phyloP scores from a whole-genome alignment of 1,140 invertebrate genomes.

The Anastatus disparis region DNA sequence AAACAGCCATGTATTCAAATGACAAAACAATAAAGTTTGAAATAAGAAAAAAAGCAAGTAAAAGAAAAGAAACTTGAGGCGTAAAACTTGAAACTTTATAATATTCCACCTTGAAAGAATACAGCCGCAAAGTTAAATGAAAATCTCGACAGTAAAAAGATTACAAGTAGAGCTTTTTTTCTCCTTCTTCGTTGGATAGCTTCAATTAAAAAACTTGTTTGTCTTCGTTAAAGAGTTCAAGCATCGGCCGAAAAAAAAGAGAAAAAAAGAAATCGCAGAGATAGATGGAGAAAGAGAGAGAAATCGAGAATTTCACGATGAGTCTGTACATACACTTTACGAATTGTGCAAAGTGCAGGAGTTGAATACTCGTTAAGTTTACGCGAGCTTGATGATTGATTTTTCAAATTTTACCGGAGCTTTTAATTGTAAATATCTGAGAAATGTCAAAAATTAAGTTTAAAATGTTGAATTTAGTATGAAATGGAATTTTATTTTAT shows the following conservation, averaged over 20 bases:
- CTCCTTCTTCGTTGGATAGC: no score
- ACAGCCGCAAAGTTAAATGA: neutral
- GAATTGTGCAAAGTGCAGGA: neutral
- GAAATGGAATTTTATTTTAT: no score
- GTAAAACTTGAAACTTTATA: neutral
- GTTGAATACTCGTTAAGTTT: no score
- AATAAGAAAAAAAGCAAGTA: neutral
- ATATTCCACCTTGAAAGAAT: neutral
- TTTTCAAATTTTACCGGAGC: no score
- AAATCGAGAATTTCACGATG: neutral
- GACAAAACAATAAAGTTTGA: neutral
- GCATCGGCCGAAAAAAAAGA: neutral
- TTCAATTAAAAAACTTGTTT: conserved; percentile 31
- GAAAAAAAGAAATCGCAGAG: neutral
- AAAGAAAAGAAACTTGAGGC: neutral
- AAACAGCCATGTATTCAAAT: neutral
- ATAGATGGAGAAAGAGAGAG: neutral
- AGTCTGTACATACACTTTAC: neutral
- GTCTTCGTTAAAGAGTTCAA: neutral
- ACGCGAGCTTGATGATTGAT: no score
- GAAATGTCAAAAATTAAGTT: no score
- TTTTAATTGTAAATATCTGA: no score
- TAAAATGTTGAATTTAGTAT: no score
- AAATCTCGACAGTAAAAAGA: neutral
- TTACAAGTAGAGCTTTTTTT: conserved; percentile 11